phyloP scores from a whole-genome alignment of 2,797 vertebrate genomes.

The Malacoraja senta region DNA sequence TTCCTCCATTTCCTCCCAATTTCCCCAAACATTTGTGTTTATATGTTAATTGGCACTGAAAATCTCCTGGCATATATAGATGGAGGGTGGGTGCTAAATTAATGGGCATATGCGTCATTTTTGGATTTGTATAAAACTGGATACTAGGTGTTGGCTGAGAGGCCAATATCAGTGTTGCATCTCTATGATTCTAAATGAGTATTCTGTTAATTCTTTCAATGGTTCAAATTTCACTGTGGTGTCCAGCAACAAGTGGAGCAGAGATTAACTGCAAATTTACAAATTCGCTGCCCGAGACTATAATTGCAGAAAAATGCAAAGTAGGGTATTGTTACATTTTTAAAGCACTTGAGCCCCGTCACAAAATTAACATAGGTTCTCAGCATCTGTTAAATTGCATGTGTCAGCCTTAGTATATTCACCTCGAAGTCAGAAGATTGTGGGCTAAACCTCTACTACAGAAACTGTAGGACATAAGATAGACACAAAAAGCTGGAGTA shows the following conservation, averaged over 20 bases:
- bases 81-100: no score
- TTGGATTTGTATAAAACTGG: no score
- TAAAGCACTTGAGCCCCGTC: neutral
- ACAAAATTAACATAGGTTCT: neutral
- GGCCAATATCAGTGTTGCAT: no score
- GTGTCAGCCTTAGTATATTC: neutral
- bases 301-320: neutral
- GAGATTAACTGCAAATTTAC: neutral
- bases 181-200: no score
- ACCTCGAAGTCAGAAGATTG: neutral
- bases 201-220: neutral
- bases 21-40: no score
- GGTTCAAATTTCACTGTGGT: neutral
- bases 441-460: neutral
- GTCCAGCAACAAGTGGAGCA: neutral
- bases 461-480: neutral
- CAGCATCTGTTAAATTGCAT: neutral
- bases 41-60: no score
- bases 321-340: neutral
- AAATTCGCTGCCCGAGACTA: neutral
- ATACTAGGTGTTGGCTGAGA: no score
- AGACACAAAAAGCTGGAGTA: no score
- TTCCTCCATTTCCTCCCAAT: no score
- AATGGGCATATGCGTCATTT: no score
- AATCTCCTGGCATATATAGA: no score